Base-by-base conservation (phyloP, 2,113 vertebrate species). In the Mobula birostris region DNA sequence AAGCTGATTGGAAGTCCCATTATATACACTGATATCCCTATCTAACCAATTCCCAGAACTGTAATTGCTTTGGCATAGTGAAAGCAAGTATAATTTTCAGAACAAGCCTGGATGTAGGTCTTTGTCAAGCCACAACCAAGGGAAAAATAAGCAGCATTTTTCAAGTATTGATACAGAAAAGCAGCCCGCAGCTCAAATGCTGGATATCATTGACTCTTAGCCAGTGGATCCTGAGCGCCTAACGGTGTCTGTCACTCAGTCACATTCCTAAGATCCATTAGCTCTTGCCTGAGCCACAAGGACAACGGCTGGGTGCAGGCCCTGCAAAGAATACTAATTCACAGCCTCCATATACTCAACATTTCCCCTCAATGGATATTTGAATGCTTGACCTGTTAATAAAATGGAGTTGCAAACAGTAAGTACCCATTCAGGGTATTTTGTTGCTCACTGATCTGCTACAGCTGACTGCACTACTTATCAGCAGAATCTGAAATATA, bases 1-100 rank as follows among this genome's bases (percentile, higher is more conserved):
- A 56, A 74, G 40, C 68, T 56, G 68, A 93, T 93, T 56, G 61
- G 68, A 93, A 74, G 68, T 93, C 91, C 68, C 70, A 93, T 70
- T 48, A 93, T 93, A 74, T 40, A 36, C 36, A 93, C 17, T 48
- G 32, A 40, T 92, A 40, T 40, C 90, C 90, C 90, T 32, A 72
- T 93, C 68, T 76, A 93, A 93, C 91, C 40, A 93, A 76, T 21
- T 29, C 19, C 48, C 91, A 27, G 19, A 93, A 19, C 90, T 72
- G 32, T 74, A 76, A 76, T 56, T 93, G 68, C 9, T 74, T 76
- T 74, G 68, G 36, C 70, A 40, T 14, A 56, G 14, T 27, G 24
- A 27, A 93, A 74, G 68, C 70, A 76, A 48, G 68, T 48, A 93
- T 36, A 3, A 56, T 56, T 74, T 74, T 48, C 70, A 15, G 68